Base-by-base conservation (phyloP, 2,888 invertebrate species). In the Trichogramma evanescens region DNA sequence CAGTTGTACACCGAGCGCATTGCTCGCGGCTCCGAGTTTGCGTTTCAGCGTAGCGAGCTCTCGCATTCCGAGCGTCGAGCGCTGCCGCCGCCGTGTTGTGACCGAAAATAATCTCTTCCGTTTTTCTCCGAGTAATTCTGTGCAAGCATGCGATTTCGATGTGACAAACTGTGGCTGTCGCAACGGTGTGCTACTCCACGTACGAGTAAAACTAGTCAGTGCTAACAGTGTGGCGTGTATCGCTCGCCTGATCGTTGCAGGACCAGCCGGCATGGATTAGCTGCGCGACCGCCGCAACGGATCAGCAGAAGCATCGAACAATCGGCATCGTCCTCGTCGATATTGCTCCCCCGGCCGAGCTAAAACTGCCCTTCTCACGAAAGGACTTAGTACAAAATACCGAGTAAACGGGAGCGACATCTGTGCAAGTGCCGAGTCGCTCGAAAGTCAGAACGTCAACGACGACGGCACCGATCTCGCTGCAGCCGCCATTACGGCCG, bases 401-500 rank as follows among this genome's bases (percentile, higher is more conserved):
- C 50, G 56, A 9, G 43, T 26, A 26, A 44, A 5, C 45, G 5
- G 48, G 46, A 40, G n/a, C 43, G 5, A 26, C 26, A 26, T 26
- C 26, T 26, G 26, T 26, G 3, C 26, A 26, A 26, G 26, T 26
- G 26, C 26, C 26, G 26, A 26, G 26, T 26, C 26, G 0, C 26
- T 26, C 26, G 2, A 26, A 26, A 26, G 26, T 26, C 26, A 26
- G 26, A n/a, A 38, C 13, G 10, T 7, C 6, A 8, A 10, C 6
- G 9, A 48, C 58, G 52, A 55, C 53, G 6, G 13, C 42, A 55
- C 44, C 61, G 61, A 61, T 41, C 61, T 54, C 57, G 61, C 61
- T 52, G 57, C 54, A 50, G 62, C 59, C 67, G 67, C 67, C 67
- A 65, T 69, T 68, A 72, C 75, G 77, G 77, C 77, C 77, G 76